These are phyloP conservation scores for Sturnus vulgaris DNA, from an alignment of 2,113 vertebrate species.

Conservation along the genomic window DNA sequence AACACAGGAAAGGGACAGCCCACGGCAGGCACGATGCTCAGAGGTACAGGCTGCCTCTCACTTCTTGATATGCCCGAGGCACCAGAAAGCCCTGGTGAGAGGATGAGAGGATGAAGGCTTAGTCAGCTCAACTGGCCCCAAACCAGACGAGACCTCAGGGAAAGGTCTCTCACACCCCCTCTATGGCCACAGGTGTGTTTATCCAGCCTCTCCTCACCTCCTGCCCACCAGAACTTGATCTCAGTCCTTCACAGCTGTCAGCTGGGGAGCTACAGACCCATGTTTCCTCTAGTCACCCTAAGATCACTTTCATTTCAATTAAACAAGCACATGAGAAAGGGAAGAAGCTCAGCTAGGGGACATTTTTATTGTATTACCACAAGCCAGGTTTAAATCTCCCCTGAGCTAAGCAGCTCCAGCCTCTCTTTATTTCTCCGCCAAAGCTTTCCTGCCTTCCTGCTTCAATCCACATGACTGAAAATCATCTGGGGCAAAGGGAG, in stretches of 20 bases:
- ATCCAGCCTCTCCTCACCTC: background rate
- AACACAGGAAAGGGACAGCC: accelerated
- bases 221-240: accelerated
- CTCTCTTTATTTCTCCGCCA: background rate
- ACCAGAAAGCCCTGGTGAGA: background rate
- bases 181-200: accelerated
- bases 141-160: background rate
- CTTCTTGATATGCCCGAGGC: accelerated
- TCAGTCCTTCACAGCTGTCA: background rate
- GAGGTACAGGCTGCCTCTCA: background rate
- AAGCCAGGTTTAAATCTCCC: background rate
- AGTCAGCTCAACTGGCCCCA: background rate
- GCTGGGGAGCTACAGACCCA: accelerated
- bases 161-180: background rate
- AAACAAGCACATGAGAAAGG: background rate
- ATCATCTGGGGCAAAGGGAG: background rate
- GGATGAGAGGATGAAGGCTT: background rate
- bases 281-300: background rate
- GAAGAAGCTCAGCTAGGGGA: background rate
- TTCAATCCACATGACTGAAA: accelerated
- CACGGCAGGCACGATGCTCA: accelerated
- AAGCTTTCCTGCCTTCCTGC: background rate
- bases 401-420: background rate
- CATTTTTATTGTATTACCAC: background rate
- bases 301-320: background rate